Evolutionary conservation across 1,140 invertebrate species (phyloP).

Genomic region (Atta colombica): DNA sequence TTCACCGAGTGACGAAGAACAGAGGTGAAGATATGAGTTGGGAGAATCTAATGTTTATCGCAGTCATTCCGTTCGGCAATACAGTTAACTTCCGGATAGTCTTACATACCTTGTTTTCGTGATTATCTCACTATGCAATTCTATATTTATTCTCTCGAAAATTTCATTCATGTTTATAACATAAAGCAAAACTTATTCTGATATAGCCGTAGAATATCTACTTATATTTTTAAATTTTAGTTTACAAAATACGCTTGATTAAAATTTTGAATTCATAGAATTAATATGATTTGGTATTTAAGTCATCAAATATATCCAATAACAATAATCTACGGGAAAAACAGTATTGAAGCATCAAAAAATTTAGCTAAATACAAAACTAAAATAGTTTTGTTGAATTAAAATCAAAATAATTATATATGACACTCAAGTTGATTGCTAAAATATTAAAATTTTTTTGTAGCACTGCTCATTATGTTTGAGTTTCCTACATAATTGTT

Average conservation of each 20-base stretch:
- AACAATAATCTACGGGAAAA: background rate
- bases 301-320: background rate
- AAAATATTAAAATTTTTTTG: no score
- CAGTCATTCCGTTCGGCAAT: constrained; percentile 36
- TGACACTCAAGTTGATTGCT: no score
- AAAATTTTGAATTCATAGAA: background rate
- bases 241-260: background rate
- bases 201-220: no score
- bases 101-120: background rate
- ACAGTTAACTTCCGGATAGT: constrained; percentile 15
- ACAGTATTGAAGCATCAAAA: no score
- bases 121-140: background rate
- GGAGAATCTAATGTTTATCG: constrained; percentile 16
- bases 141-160: background rate
- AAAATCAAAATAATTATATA: no score
- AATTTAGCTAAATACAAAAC: no score
- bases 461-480: no score
- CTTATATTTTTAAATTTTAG: background rate
- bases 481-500: no score
- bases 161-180: background rate
- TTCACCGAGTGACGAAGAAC: background rate
- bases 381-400: no score
- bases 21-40: background rate
- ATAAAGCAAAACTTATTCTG: constrained; percentile 4
- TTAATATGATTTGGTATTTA: background rate